Evolutionary conservation across 2,113 vertebrate genomes (phyloP), one percentile per base, ranked within the genome.

Genomic region (Oceanites oceanicus): DNA sequence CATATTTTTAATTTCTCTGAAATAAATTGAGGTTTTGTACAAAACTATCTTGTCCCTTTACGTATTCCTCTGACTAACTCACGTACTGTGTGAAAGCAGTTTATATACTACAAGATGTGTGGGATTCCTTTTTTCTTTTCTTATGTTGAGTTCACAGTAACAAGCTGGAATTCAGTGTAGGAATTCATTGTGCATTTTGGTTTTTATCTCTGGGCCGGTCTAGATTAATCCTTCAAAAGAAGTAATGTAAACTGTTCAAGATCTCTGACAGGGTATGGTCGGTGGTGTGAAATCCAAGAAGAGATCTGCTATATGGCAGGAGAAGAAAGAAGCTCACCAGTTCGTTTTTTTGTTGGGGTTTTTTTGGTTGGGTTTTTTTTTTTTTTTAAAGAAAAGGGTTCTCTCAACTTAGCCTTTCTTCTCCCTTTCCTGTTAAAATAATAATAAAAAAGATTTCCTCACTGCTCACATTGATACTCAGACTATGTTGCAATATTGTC

Each of bases 1-100:
- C 98, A 97, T 98, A 98, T 98, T 99, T 98, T 99, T 98, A 98
- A 98, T 99, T 99, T 98, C 98, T 94, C 98, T 98, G 98, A 99
- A 99, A 99, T 98, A 99, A 99, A 98, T 98, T 94, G 98, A 98
- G 98, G 96, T 98, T 98, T 98, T 99, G 96, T 98, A 99, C 97
- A 97, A 98, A 98, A 97, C 91, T 89, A 67, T 88, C 90, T 98
- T 95, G 96, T 98, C 94, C 91, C 90, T 97, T 84, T 92, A 94
- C 15, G 2, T 95, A 93, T 97, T 96, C 88, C 92, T 98, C 91
- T 91, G 68, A 77, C 72, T 84, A 88, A 92, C 30, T 92, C 90
- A 53, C 68, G 10, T 73, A 52, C 80, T 94, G 25, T 90, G 65
- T 96, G 93, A 93, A 96, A 50, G 90, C 53, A 87, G 90, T 90